Base-by-base conservation (phyloP, 2,888 invertebrate species). In the Tetramorium bicarinatum region DNA sequence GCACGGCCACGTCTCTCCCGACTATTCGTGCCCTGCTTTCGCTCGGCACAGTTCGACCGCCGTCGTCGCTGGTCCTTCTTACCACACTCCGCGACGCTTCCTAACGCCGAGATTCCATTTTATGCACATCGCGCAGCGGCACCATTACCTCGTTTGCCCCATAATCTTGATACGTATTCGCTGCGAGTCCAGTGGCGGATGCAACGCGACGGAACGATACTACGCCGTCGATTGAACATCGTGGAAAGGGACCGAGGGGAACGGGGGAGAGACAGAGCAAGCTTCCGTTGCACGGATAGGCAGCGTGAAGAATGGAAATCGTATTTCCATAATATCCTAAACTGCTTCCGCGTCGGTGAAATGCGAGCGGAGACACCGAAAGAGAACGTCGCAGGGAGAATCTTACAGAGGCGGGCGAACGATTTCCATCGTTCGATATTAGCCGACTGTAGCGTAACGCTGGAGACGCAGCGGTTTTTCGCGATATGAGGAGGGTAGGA, bases 251-350 rank as follows among this genome's bases (percentile, higher is more conserved):
- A 52, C 2, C n/a, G 61, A 15, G 25, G 13, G 21, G 13, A 13
- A 52, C 11, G 13, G 13, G 13, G 25, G n/a, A 0, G 7, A 13
- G 41, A 13, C 54, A 41, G 13, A 67, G 59, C 15, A n/a, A 56
- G 34, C 21, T 79, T 67, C 77, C 77, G 77, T 21, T 21, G 56
- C 54, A 15, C 79, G 79, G 71, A 38, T 79, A 79, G 62, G 54
- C 47, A 59, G 59, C 59, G 52, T 66, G 61, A 79, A 83, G 64
- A 83, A 82, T 82, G 79, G 75, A 85, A 75, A 86, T 85, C 79
- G 64, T 79, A 85, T 86, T 85, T 85, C 85, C 82, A 86, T 85
- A 82, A 82, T 85, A 85, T 85, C 71, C 76, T 67, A 86, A 85
- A 85, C 77, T 69, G 69, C 72, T 72, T 80, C 71, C 69, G 75